Conservation (phyloP, 1,140 invertebrate species). For the Caenorhabditis remanei region DNA sequence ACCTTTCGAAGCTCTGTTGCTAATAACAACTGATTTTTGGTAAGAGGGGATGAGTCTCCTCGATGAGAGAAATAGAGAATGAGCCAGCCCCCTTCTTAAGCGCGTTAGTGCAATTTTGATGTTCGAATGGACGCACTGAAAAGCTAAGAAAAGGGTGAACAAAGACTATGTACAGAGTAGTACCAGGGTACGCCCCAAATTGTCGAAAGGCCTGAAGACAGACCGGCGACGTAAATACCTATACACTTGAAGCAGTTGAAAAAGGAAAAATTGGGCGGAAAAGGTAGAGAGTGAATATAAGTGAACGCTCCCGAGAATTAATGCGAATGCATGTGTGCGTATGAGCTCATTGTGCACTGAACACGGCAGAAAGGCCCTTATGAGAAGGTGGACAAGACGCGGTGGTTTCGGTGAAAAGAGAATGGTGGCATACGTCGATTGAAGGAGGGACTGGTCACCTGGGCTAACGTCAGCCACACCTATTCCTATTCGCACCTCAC, state of each 20-base stretch:
- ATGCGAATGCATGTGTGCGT: conserved; percentile 55
- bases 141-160: conserved; percentile 32
- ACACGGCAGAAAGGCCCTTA: conserved; percentile 48
- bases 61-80: not conserved
- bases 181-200: conserved; percentile 35
- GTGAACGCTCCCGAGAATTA: conserved; percentile 50
- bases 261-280: conserved; percentile 32
- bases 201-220: conserved; percentile 36
- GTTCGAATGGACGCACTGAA: conserved; percentile 19
- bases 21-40: conserved; percentile 35
- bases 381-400: conserved; percentile 2
- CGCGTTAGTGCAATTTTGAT: conserved; percentile 23
- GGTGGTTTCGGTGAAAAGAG: conserved; percentile 11
- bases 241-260: conserved; percentile 10
- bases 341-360: conserved; percentile 55
- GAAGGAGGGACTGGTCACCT: conserved; percentile 28
- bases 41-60: not conserved
- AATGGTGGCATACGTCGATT: conserved; percentile 38
- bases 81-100: not conserved
- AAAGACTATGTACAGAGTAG: conserved; percentile 36
- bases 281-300: conserved; percentile 7
- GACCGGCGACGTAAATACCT: conserved; percentile 50
- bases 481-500: conserved; percentile 41
- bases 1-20: not conserved
- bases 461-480: conserved; percentile 50